phyloP scores from a whole-genome alignment of 2,113 vertebrate species.

The Ailuropoda melanoleuca region DNA sequence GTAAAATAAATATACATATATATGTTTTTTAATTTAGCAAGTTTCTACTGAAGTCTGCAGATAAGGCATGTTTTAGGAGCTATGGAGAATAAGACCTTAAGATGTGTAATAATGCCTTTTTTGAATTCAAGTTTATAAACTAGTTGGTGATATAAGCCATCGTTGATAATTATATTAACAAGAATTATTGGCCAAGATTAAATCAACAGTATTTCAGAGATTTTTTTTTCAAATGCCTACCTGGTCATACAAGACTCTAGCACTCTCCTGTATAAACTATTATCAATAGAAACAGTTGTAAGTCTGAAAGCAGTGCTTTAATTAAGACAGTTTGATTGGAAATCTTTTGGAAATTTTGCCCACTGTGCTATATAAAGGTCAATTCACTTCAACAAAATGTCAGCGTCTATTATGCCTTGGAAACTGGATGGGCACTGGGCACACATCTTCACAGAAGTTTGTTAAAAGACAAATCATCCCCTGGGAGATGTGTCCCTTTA shows the following conservation, averaged over 20 bases:
- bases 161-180: background rate
- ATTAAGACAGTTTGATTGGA: background rate
- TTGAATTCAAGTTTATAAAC: background rate
- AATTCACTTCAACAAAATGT: conserved; percentile 15
- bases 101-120: background rate
- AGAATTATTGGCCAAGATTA: background rate
- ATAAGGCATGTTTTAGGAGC: background rate
- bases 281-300: background rate
- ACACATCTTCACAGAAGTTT: background rate
- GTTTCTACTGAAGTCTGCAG: background rate
- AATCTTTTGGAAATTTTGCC: background rate
- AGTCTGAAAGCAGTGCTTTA: background rate
- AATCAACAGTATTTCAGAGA: background rate
- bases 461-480: background rate
- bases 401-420: background rate
- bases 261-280: background rate
- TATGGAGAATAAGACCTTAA: background rate
- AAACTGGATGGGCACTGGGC: background rate
- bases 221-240: background rate
- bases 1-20: background rate
- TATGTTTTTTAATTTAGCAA: background rate
- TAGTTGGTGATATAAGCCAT: background rate
- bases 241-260: background rate
- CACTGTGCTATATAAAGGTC: background rate
- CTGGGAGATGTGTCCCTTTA: background rate